These are phyloP conservation scores for Tipula confusa DNA, from an alignment of 2,888 invertebrate genomes.

Conservation along the genomic window DNA sequence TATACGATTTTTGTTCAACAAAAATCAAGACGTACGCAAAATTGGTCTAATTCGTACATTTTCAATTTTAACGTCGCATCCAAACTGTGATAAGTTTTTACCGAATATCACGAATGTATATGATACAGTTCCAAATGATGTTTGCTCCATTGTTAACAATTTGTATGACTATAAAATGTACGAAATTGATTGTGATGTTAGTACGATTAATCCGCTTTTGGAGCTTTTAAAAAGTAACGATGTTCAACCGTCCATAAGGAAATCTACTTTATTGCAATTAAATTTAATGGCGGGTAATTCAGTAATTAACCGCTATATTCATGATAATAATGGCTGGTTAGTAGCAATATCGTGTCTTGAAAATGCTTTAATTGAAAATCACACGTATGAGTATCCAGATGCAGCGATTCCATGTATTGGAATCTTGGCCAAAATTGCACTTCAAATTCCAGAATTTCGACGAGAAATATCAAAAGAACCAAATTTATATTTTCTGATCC, in stretches of 20 bases:
- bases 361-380: slow-evolving; percentile 38
- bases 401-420: slow-evolving; percentile 42
- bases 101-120: slow-evolving; percentile 40
- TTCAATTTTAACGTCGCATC: slow-evolving; percentile 39
- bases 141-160: slow-evolving; percentile 39
- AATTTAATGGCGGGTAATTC: slow-evolving; percentile 44
- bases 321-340: slow-evolving; percentile 39
- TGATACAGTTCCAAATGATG: slow-evolving; percentile 41
- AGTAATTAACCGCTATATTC: slow-evolving; percentile 38
- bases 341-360: slow-evolving; percentile 40
- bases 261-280: slow-evolving; percentile 44
- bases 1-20: slow-evolving; percentile 42
- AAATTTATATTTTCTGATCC: slow-evolving; percentile 41
- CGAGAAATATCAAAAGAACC: slow-evolving; percentile 39
- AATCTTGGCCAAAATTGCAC: slow-evolving; percentile 42
- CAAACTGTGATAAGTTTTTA: slow-evolving; percentile 37
- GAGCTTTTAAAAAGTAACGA: slow-evolving; percentile 41
- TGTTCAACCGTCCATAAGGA: slow-evolving; percentile 43
- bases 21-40: slow-evolving; percentile 38
- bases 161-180: neutral
- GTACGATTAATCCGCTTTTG: slow-evolving; percentile 38
- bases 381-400: slow-evolving; percentile 39
- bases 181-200: neutral
- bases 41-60: slow-evolving; percentile 42
- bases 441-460: slow-evolving; percentile 41